Percentiles rank a stretch among this genome's conserved stretches.
phyloP scores from a whole-genome alignment of 1,140 invertebrate genomes.

The Magallana ariakensis region DNA sequence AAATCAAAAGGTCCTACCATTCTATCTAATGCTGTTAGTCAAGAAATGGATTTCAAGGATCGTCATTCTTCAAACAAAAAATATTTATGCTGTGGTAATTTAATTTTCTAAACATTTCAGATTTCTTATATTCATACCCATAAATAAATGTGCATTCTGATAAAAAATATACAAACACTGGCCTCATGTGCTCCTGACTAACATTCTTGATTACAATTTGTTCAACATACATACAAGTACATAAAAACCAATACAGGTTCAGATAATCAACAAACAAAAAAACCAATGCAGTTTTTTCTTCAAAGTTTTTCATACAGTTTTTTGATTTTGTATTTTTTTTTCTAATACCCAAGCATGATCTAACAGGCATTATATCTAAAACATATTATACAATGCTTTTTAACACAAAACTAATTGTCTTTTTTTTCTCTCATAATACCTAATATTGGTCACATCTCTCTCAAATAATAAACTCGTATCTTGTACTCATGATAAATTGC shows the following conservation, averaged over 20 bases:
- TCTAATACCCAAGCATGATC: neutral
- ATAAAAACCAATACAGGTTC: neutral
- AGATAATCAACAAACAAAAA: neutral
- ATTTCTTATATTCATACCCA: neutral
- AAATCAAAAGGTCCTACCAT: neutral
- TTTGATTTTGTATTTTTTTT: constrained; percentile 28
- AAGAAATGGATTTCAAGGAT: constrained; percentile 34
- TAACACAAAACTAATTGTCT: neutral
- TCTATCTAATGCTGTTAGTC: neutral
- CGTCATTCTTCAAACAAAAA: neutral
- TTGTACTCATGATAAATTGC: constrained; percentile 1
- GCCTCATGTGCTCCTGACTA: neutral
- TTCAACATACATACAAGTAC: neutral
- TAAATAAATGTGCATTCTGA: neutral
- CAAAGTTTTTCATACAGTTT: neutral
- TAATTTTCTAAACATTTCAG: neutral
- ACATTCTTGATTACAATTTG: neutral
- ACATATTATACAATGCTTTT: neutral
- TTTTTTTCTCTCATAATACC: too few species aligned
- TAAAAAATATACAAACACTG: neutral
- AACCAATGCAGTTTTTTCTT: neutral
- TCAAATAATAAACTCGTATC: neutral
- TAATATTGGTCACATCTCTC: constrained; percentile 2
- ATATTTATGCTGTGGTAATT: constrained; percentile 1
- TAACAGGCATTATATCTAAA: neutral